A percentile compares a stretch with the other conserved stretches of the same genome.
phyloP scores from a whole-genome alignment of 2,888 invertebrate species.

The Nesidiocoris tenuis region DNA sequence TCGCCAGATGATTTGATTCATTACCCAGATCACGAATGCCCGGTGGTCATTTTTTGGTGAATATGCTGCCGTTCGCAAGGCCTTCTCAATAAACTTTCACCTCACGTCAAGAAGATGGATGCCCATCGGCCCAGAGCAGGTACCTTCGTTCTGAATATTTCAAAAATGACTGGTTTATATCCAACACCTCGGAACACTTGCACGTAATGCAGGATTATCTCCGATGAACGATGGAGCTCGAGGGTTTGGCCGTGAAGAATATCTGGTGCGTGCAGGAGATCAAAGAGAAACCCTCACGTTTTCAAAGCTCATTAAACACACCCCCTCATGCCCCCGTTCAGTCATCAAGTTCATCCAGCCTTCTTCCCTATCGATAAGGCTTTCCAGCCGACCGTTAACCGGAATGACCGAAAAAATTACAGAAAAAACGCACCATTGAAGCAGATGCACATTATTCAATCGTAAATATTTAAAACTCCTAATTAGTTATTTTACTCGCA shows the following conservation, averaged over 20 bases:
- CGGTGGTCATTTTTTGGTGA: not conserved
- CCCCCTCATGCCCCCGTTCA: too few relatives aligned
- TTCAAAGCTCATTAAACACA: slow-evolving; percentile 16
- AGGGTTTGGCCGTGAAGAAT: slow-evolving; percentile 9
- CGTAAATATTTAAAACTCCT: too few relatives aligned
- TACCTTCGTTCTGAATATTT: not conserved
- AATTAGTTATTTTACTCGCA: too few relatives aligned
- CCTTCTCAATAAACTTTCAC: not conserved
- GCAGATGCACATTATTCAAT: too few relatives aligned
- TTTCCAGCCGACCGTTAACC: too few relatives aligned
- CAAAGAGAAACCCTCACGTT: slow-evolving; percentile 14
- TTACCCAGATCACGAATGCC: too few relatives aligned
- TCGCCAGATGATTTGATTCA: too few relatives aligned
- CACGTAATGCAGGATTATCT: not conserved
- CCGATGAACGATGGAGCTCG: not conserved
- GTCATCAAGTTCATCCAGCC: too few relatives aligned
- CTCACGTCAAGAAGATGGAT: not conserved
- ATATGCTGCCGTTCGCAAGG: not conserved
- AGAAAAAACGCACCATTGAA: too few relatives aligned
- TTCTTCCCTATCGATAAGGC: too few relatives aligned
- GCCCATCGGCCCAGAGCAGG: not conserved
- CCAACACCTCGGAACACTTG: not conserved
- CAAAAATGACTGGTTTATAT: not conserved
- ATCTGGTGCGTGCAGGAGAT: slow-evolving; percentile 18
- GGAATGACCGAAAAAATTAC: too few relatives aligned